Percentiles rank a stretch among this genome's conserved stretches.
These are phyloP conservation scores for Sipha flava DNA, from an alignment of 1,140 invertebrate genomes.

Conservation along the genomic window DNA sequence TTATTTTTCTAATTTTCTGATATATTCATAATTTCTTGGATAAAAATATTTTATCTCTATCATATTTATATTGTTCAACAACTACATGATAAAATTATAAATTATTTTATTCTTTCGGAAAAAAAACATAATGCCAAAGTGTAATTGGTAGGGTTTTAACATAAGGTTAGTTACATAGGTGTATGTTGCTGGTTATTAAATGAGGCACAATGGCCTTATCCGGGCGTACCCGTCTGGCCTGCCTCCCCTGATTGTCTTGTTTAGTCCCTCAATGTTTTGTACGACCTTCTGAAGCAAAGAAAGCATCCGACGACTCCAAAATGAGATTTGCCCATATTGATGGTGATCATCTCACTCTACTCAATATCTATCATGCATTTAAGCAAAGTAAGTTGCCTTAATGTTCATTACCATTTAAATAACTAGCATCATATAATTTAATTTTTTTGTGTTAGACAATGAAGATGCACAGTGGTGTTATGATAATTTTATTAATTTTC, in stretches of 20 bases:
- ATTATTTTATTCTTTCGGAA: neutral
- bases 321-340: constrained; percentile 99
- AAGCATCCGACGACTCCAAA: constrained; percentile 97
- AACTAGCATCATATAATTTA: neutral
- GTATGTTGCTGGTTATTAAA: constrained; percentile 47
- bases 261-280: constrained; percentile 99
- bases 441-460: constrained; percentile 46
- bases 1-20: too few relatives aligned
- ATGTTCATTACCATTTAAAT: neutral
- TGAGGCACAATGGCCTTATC: constrained; percentile 47
- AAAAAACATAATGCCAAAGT: constrained; percentile 10
- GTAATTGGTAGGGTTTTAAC: constrained; percentile 40
- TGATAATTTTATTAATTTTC: constrained; percentile 98
- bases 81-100: neutral
- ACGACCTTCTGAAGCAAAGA: constrained; percentile 96
- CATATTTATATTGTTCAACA: too few relatives aligned
- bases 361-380: constrained; percentile 96
- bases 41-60: too few relatives aligned
- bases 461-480: constrained; percentile 98
- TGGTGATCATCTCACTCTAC: constrained; percentile 92
- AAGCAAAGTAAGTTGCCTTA: constrained; percentile 95
- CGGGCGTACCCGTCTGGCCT: constrained; percentile 45
- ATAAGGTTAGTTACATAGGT: constrained; percentile 47
- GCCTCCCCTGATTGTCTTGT: constrained; percentile 39
- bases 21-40: too few relatives aligned